phyloP scores from a whole-genome alignment of 2,113 vertebrate genomes.

The Pelobates fuscus region DNA sequence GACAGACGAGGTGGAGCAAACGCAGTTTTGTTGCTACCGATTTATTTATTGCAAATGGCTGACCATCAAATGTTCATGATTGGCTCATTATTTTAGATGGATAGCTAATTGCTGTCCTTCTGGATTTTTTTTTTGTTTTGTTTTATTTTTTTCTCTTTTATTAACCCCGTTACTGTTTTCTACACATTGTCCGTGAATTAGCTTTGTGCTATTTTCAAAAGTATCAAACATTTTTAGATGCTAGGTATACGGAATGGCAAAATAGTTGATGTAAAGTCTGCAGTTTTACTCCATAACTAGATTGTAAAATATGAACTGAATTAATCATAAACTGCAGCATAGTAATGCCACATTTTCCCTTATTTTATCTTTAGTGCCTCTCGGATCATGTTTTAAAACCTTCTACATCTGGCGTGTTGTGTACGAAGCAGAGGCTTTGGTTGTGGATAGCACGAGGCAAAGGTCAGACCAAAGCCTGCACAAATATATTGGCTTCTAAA shows the following conservation, averaged over 20 bases:
- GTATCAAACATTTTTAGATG: slow-evolving; percentile 73
- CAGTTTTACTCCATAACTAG: slow-evolving; percentile 82
- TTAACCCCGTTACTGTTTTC: slow-evolving; percentile 62
- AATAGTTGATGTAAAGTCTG: slow-evolving; percentile 79
- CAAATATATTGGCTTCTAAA: slow-evolving; percentile 83
- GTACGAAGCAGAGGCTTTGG: slow-evolving; percentile 71
- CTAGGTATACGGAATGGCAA: slow-evolving; percentile 74
- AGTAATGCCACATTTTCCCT: slow-evolving; percentile 80
- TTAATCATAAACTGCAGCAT: slow-evolving; percentile 82
- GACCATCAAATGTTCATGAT: slow-evolving; percentile 57
- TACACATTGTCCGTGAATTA: slow-evolving; percentile 61
- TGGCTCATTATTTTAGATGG: slow-evolving; percentile 58
- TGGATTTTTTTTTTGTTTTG: slow-evolving; percentile 49
- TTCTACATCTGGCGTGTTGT: slow-evolving; percentile 62
- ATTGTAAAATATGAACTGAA: slow-evolving; percentile 90
- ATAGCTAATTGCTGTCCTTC: slow-evolving; percentile 59
- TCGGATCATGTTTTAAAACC: slow-evolving; percentile 79
- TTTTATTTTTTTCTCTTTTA: slow-evolving; percentile 52
- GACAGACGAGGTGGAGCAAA: slow-evolving; percentile 43
- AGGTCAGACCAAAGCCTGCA: slow-evolving; percentile 81
- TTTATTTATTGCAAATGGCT: slow-evolving; percentile 55
- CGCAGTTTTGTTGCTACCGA: slow-evolving; percentile 43
- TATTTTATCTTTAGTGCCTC: slow-evolving; percentile 85
- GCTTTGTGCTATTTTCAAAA: slow-evolving; percentile 65
- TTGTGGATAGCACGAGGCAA: slow-evolving; percentile 80